Conservation (phyloP, 2,797 vertebrate species). For the Myripristis murdjan region DNA sequence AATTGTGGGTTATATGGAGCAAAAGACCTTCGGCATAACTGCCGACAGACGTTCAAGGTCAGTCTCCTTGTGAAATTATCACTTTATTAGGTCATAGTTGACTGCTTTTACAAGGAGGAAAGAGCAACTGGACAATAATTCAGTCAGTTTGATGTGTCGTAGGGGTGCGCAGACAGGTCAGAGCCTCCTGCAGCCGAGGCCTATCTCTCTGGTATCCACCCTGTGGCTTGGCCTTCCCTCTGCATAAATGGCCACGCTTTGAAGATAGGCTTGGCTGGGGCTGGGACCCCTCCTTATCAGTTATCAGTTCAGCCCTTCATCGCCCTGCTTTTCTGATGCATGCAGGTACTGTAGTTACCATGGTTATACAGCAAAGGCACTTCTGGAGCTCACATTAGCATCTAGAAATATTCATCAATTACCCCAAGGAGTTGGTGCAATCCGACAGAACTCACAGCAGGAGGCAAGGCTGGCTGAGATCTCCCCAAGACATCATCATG, state of each 20-base stretch:
- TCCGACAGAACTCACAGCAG: constrained; percentile 66
- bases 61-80: constrained; percentile 47
- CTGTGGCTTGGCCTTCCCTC: background rate
- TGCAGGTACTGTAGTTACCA: constrained; percentile 75
- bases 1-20: constrained; percentile 23
- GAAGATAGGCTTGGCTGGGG: constrained; percentile 62
- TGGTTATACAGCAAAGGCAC: constrained; percentile 73
- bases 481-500: constrained; percentile 48
- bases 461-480: constrained; percentile 50
- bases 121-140: constrained; percentile 40
- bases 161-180: constrained; percentile 60
- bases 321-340: constrained; percentile 45
- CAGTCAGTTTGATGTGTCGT: constrained; percentile 46
- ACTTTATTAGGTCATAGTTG: constrained; percentile 41
- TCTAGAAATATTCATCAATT: constrained; percentile 79
- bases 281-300: constrained; percentile 62
- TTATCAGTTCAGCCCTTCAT: constrained; percentile 65
- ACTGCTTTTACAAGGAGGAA: constrained; percentile 42
- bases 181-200: constrained; percentile 47
- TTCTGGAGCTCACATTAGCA: constrained; percentile 67
- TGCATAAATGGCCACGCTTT: constrained; percentile 56
- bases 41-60: constrained; percentile 50
- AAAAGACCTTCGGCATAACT: constrained; percentile 24
- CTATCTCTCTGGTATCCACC: constrained; percentile 47
- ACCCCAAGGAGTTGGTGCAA: constrained; percentile 57